Evolutionary conservation across 1,140 invertebrate species (phyloP).

Genomic region (Calliopsis andreniformis): DNA sequence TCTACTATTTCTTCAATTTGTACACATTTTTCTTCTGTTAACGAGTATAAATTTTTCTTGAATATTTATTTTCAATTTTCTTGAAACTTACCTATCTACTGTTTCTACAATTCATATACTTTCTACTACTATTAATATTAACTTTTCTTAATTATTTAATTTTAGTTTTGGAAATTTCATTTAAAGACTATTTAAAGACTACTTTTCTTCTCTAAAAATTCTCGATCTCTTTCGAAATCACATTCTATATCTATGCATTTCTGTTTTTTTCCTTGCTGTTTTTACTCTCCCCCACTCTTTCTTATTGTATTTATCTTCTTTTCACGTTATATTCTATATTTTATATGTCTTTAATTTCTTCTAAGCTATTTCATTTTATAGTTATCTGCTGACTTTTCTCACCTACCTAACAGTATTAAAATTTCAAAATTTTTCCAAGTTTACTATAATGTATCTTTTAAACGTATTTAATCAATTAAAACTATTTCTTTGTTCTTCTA

Average conservation of each 20-base stretch:
- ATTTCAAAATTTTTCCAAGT: conserved; percentile 56
- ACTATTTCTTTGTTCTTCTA: background rate
- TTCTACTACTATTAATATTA: no score
- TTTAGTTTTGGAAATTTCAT: no score
- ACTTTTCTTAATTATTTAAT: no score
- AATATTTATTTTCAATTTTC: conserved; percentile 5
- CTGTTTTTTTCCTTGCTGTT: background rate
- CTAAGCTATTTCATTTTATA: conserved; percentile 11
- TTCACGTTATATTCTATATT: conserved; percentile 19
- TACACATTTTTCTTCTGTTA: conserved; percentile 7
- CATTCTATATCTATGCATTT: background rate
- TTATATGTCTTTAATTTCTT: conserved; percentile 13
- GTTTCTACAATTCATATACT: no score
- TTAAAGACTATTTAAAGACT: no score
- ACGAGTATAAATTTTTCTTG: conserved; percentile 22
- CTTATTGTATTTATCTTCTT: background rate
- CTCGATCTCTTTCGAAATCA: background rate
- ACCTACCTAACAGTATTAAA: conserved; percentile 73
- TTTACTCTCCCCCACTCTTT: background rate
- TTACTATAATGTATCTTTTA: conserved; percentile 28
- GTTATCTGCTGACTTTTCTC: conserved; percentile 7
- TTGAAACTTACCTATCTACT: background rate
- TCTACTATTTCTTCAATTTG: conserved; percentile 8
- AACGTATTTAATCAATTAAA: background rate
- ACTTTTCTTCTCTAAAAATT: conserved; percentile 15